Base-by-base conservation (phyloP, 2,888 invertebrate species). In the Pemphredon lugubris region DNA sequence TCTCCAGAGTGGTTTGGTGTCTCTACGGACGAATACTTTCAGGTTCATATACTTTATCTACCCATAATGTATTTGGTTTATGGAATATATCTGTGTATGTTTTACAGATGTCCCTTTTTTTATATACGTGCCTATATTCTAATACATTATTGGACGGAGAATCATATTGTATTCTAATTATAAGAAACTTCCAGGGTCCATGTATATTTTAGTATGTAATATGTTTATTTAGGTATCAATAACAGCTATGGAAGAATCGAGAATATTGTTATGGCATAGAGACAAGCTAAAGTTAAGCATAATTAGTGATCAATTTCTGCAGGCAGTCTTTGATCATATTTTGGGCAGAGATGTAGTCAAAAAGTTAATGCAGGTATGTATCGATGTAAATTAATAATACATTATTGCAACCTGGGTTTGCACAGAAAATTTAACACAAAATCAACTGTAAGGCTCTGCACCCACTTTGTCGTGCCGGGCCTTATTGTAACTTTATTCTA, bases 1-100 rank as follows among this genome's bases (percentile, higher is more conserved):
- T 96, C 96, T 74, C 96, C 96, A 53, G 96, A 96, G 91, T 96
- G 96, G 95, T 96, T 96, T 90, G 96, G 96, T 73, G 96, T 96
- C 47, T 95, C 95, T 59, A 95, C 96, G 26, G 95, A 96, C 87
- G 96, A 96, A 88, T 95, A 92, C 89, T 96, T 96, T 90, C 96
- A 96, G 93, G 96, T 95, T 34, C 11, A 20, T 39, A 40, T 26
- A 42, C 34, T 34, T 26, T 21, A 5, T 42, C 5, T 21, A 40
- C 0, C 30, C 9, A 6, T 26, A 14, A 20, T 32, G 9, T n/a
- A 21, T 7, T n/a, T n/a, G n/a, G n/a, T n/a, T n/a, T n/a, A n/a
- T n/a, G n/a, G n/a, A n/a, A n/a, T n/a, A n/a, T n/a, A 11, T 14
- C 21, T 2, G 14, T 53, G n/a, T 40, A 40, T 37, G 1, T 34